phyloP scores from a whole-genome alignment of 2,888 invertebrate genomes.

The Clistopyga incitator region DNA sequence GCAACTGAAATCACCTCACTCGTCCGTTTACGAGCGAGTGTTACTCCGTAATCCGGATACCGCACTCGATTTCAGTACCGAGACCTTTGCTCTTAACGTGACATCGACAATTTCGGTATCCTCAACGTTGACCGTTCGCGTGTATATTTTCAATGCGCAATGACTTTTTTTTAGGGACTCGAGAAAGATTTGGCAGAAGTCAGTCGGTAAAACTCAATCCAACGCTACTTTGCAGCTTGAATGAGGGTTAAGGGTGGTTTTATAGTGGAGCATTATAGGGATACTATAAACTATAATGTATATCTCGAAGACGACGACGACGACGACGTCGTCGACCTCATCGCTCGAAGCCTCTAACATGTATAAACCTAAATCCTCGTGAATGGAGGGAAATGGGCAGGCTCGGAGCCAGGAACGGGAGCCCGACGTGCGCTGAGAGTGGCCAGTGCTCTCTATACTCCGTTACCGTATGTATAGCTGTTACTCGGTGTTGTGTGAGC shows the following conservation, averaged over 20 bases:
- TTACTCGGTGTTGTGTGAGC: constrained; percentile 11
- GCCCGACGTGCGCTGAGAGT: neutral
- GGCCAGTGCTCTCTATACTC: constrained; percentile 24
- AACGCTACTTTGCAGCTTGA: neutral
- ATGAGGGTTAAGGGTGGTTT: constrained; percentile 13
- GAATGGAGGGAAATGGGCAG: constrained; percentile 30
- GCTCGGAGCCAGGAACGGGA: constrained; percentile 15
- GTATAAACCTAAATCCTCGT: constrained; percentile 33
- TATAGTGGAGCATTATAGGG: constrained; percentile 10
- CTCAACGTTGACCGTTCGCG: no score
- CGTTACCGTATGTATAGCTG: constrained; percentile 11
- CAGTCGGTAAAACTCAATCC: neutral
- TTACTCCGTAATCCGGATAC: neutral
- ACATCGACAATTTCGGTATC: neutral
- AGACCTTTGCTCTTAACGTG: neutral
- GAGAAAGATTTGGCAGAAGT: no score
- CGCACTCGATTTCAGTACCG: no score
- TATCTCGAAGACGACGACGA: constrained; percentile 12
- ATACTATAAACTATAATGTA: constrained; percentile 36
- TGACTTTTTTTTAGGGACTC: no score
- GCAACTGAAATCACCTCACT: constrained; percentile 25
- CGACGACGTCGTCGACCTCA: constrained; percentile 21
- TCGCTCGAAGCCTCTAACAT: constrained; percentile 31
- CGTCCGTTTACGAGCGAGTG: no score
- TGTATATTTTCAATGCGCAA: no score